Conservation (phyloP, 2,113 vertebrate genomes). For the Spea bombifrons region DNA sequence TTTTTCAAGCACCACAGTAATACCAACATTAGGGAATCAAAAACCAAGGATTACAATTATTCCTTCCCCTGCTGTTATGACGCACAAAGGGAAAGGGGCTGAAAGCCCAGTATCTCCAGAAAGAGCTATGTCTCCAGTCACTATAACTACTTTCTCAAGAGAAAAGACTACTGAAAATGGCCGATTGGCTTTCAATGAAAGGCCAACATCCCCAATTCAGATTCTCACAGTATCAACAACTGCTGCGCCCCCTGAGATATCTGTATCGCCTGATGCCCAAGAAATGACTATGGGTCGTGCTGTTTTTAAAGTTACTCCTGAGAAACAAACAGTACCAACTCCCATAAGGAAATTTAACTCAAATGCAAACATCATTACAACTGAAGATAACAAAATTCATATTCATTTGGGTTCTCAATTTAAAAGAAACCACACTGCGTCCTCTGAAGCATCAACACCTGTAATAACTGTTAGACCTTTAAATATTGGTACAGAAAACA, state of each 20-base stretch:
- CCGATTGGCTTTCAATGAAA: conserved; percentile 61
- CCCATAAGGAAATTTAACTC: conserved; percentile 76
- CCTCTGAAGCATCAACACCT: conserved; percentile 64
- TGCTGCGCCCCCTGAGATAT: conserved; percentile 68
- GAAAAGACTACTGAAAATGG: conserved; percentile 73
- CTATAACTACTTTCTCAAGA: conserved; percentile 86
- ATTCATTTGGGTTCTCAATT: conserved; percentile 88
- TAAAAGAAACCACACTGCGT: conserved; percentile 64
- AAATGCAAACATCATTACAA: conserved; percentile 85
- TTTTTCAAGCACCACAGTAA: conserved; percentile 90
- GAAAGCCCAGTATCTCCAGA: conserved; percentile 64
- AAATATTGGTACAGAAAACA: conserved; percentile 67
- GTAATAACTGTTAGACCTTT: conserved; percentile 75
- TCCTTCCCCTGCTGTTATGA: conserved; percentile 72
- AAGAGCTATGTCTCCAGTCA: conserved; percentile 83
- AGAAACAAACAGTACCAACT: conserved; percentile 71
- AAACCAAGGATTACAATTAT: conserved; percentile 93
- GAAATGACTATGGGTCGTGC: conserved; percentile 73
- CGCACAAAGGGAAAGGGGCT: conserved; percentile 65
- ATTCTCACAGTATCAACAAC: conserved; percentile 85
- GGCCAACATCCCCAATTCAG: conserved; percentile 79
- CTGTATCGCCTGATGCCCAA: conserved; percentile 68
- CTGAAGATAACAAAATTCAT: conserved; percentile 96
- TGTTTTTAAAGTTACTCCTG: conserved; percentile 82
- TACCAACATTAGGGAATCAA: conserved; percentile 88